These are phyloP conservation scores for Chaetoderma sp. DNA, from an alignment of 2,888 invertebrate species.

Conservation along the genomic window DNA sequence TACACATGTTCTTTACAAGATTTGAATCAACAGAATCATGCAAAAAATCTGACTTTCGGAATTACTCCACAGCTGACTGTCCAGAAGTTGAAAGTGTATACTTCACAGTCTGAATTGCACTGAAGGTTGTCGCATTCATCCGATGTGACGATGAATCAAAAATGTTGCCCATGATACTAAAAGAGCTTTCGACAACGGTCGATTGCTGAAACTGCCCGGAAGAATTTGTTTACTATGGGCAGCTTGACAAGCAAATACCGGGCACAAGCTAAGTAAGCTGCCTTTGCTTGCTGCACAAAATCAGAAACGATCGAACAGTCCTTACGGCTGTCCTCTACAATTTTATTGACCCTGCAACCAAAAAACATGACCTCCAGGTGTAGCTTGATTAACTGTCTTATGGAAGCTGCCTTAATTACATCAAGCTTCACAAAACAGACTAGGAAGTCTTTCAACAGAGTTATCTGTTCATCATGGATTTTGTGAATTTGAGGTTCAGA, in stretches of 20 bases:
- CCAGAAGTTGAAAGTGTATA: too few species aligned
- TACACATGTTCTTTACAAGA: too few species aligned
- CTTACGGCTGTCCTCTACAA: too few species aligned
- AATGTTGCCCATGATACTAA: too few species aligned
- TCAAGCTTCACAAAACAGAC: constrained; percentile 29
- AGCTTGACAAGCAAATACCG: constrained; percentile 27
- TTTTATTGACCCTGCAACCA: too few species aligned
- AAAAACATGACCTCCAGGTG: constrained; percentile 1
- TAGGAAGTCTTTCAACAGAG: constrained; percentile 17
- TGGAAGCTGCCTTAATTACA: background rate
- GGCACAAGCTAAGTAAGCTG: constrained; percentile 24
- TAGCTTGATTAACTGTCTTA: constrained; percentile 16
- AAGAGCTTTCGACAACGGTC: too few species aligned
- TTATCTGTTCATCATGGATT: constrained; percentile 27
- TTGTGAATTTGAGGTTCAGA: constrained; percentile 25
- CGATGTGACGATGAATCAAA: too few species aligned
- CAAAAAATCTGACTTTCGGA: too few species aligned
- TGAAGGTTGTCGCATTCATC: too few species aligned
- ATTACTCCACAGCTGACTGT: too few species aligned
- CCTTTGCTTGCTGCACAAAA: constrained; percentile 5
- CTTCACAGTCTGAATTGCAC: too few species aligned
- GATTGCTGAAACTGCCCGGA: constrained; percentile 26
- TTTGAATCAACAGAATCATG: too few species aligned
- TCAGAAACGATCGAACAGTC: background rate
- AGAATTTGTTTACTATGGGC: constrained; percentile 32